phyloP scores from a whole-genome alignment of 2,797 vertebrate species.

The Oreonectes daqikongensis region DNA sequence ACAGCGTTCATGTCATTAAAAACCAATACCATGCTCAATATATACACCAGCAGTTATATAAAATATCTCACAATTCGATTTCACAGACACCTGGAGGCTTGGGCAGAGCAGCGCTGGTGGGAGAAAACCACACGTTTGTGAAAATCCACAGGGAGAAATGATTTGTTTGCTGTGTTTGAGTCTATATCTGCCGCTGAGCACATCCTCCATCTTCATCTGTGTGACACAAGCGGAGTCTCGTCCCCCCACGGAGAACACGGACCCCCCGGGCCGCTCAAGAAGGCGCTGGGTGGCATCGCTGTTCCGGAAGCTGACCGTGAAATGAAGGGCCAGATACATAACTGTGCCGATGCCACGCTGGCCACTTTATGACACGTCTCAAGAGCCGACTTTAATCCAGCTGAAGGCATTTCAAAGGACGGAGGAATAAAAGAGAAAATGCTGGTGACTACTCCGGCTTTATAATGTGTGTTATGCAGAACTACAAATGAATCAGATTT shows the following conservation, averaged over 20 bases:
- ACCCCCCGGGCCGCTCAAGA: background rate
- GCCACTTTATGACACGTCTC: conserved; percentile 49
- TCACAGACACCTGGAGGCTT: background rate
- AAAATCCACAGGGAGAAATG: background rate
- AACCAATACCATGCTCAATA: background rate
- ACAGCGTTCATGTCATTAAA: background rate
- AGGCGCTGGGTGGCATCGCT: conserved; percentile 6
- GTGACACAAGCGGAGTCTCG: conserved; percentile 6
- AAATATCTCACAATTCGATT: background rate
- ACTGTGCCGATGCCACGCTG: background rate
- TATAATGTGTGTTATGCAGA: no score
- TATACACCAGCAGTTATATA: background rate
- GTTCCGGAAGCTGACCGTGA: background rate
- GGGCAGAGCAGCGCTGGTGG: background rate
- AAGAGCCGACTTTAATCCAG: conserved; percentile 62
- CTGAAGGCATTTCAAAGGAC: conserved; percentile 56
- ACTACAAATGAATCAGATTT: no score
- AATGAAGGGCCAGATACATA: conserved; percentile 1
- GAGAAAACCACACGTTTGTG: background rate
- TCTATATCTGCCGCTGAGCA: background rate
- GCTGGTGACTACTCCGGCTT: background rate
- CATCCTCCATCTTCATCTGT: conserved; percentile 5
- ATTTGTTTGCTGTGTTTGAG: background rate
- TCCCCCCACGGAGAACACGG: background rate
- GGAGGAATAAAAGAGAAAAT: background rate